Evolutionary conservation across 2,888 invertebrate species (phyloP).

Genomic region (Catocala nupta): DNA sequence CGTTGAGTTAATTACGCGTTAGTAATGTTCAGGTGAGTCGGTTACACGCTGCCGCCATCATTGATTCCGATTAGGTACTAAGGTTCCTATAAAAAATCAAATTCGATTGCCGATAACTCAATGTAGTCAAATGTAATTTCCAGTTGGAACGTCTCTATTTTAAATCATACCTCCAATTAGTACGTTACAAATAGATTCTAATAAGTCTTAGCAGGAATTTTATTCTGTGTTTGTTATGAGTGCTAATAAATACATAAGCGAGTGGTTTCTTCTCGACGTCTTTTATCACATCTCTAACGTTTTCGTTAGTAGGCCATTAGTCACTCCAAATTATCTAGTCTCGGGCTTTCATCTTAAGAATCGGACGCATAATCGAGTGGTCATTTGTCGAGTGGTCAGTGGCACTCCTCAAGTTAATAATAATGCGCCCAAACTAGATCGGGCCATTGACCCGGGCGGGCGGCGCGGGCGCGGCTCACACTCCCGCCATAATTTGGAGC

Average conservation of each 20-base stretch:
- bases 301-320: constrained; percentile 38
- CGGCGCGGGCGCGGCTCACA: constrained; percentile 73
- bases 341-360: constrained; percentile 51
- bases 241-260: constrained; percentile 28
- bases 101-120: constrained; percentile 25
- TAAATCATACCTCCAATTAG: constrained; percentile 33
- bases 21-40: constrained; percentile 64
- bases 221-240: constrained; percentile 37
- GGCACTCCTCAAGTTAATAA: constrained; percentile 80
- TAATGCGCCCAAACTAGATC: constrained; percentile 87
- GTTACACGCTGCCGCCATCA: constrained; percentile 48
- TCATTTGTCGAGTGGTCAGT: constrained; percentile 70
- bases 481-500: constrained; percentile 69
- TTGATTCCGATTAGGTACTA: constrained; percentile 49
- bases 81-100: constrained; percentile 43
- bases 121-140: constrained; percentile 27
- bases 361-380: constrained; percentile 58
- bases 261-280: constrained; percentile 23
- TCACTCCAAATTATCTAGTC: constrained; percentile 41
- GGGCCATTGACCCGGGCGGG: constrained; percentile 81
- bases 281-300: constrained; percentile 28
- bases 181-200: constrained; percentile 36
- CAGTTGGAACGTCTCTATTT: constrained; percentile 38
- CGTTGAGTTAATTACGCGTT: constrained; percentile 80
- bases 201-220: constrained; percentile 35